Conservation (phyloP, 2,113 vertebrate species). For the Pterocles burchelli region DNA sequence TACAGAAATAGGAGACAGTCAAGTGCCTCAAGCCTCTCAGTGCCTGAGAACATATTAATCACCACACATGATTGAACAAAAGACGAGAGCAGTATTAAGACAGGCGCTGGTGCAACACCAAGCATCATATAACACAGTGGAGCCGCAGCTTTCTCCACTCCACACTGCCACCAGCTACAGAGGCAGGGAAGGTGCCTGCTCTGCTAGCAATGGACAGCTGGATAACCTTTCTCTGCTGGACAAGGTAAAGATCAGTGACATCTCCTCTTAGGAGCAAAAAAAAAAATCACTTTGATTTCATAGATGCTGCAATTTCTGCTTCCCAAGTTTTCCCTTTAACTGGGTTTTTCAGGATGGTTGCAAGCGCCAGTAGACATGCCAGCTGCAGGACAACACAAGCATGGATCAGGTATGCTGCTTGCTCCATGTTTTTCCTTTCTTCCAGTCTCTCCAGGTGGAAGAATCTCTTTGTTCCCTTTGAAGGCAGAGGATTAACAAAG, state of each 20-base stretch:
- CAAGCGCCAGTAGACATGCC: not conserved
- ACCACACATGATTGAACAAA: not conserved
- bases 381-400: not conserved
- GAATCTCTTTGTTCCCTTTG: constrained; percentile 21
- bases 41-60: not conserved
- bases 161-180: not conserved
- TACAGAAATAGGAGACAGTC: constrained; percentile 17
- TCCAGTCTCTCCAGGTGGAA: not conserved
- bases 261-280: not conserved
- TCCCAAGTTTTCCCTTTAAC: not conserved
- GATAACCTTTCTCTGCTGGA: not conserved
- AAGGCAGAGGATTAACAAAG: constrained; percentile 43
- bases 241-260: not conserved
- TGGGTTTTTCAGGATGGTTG: not conserved
- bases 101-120: not conserved
- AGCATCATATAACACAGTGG: not conserved
- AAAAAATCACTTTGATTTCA: not conserved
- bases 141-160: not conserved
- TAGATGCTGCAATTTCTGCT: not conserved
- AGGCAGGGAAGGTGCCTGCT: not conserved
- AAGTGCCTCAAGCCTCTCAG: not conserved
- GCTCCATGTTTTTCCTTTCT: not conserved
- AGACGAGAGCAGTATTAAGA: not conserved
- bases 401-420: not conserved
- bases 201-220: not conserved